These are phyloP conservation scores for Heterocephalus glaber DNA, from an alignment of 2,113 vertebrate species.

Conservation along the genomic window DNA sequence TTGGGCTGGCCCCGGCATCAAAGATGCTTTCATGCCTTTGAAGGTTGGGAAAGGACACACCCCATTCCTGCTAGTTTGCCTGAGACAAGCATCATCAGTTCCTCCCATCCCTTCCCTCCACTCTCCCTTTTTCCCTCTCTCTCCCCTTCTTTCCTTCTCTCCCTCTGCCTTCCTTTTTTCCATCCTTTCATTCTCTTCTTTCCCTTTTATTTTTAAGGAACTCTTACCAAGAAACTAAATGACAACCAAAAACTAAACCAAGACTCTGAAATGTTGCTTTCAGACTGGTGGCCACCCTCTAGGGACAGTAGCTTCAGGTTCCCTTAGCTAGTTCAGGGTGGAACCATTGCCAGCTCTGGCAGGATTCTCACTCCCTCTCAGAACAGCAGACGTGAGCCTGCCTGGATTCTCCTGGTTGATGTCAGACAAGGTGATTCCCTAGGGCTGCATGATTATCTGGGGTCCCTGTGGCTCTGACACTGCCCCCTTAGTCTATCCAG, in stretches of 20 bases:
- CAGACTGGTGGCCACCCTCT: not conserved
- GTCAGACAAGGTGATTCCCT: not conserved
- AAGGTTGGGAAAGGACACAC: not conserved
- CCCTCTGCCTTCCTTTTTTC: too few species aligned
- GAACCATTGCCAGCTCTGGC: not conserved
- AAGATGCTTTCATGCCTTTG: not conserved
- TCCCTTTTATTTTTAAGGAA: not conserved
- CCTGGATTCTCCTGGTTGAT: not conserved
- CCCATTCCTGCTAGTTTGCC: not conserved
- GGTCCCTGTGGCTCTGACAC: not conserved
- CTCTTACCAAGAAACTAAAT: slow-evolving; percentile 4
- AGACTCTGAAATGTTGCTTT: not conserved
- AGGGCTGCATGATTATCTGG: not conserved
- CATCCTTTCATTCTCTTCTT: not conserved
- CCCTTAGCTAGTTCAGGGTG: not conserved
- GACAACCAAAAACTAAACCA: not conserved
- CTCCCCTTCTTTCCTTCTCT: not conserved
- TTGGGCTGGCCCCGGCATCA: not conserved
- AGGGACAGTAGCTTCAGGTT: not conserved
- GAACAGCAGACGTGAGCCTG: not conserved
- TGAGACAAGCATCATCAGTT: not conserved
- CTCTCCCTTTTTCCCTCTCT: too few species aligned
- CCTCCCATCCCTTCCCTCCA: too few species aligned
- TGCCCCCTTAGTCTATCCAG: not conserved
- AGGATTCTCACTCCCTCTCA: not conserved